Base-by-base conservation (phyloP, 2,797 vertebrate species). In the Picus viridis region DNA sequence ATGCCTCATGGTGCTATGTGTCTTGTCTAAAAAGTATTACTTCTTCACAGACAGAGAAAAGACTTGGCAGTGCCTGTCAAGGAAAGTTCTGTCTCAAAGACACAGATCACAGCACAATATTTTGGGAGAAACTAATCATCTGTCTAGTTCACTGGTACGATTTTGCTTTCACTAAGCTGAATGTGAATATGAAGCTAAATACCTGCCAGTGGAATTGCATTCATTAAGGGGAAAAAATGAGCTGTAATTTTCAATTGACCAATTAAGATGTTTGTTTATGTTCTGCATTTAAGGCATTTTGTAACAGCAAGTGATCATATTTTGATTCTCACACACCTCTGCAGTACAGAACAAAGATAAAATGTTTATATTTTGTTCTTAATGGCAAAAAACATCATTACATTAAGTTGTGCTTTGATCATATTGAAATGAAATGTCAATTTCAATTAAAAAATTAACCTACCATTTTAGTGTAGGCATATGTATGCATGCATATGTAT, bases 161-260 rank as follows among this genome's bases (percentile, higher is more conserved):
- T 88, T 73, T 26, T 65, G 5, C 16, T 89, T 81, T 72, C 59
- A 24, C 13, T 83, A 69, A 83, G 45, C 15, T 91, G 72, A 74
- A 89, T 83, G 45, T 69, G 54, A 86, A 67, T 71, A 83, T 51
- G 63, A 65, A 89, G 45, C 36, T 54, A 62, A 89, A 88, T 81
- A 91, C 12, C 34, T 94, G 77, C 20, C 47, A 81, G 62, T 81
- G 67, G 45, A 92, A 91, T 19, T 69, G 23, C 51, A 88, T 69
- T 75, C 67, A 75, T 71, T 93, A 45, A 29, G 19, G 17, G 3
- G 6, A 7, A 11, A 13, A 68, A 76, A 68, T 30, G 5, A 83
- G 75, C 49, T 86, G 30, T 91, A 89, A 95, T 93, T 93, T 96
- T 93, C 74, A 92, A 76, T 94, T 93, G 91, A 86, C 80, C 4